Percentiles rank a stretch among this genome's conserved stretches.
phyloP scores from a whole-genome alignment of 2,797 vertebrate genomes.

The Mus minutoides region DNA sequence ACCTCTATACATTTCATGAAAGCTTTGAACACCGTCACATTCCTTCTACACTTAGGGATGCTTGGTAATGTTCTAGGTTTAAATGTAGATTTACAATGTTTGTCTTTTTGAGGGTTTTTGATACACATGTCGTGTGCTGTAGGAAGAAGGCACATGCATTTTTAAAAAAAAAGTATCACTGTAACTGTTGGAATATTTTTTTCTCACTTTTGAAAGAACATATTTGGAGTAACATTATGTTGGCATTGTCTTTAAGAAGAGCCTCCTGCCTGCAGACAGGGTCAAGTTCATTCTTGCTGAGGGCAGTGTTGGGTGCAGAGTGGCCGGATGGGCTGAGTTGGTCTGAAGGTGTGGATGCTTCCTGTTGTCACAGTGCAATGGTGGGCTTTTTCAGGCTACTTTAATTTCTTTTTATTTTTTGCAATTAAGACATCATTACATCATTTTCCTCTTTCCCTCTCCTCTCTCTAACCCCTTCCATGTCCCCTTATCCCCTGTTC shows the following conservation, averaged over 20 bases:
- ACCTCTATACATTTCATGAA: background rate
- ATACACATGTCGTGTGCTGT: background rate
- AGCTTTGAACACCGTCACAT: background rate
- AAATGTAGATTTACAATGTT: background rate
- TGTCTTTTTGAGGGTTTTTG: background rate
- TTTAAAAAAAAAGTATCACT: slow-evolving; percentile 15
- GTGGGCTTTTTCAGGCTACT: slow-evolving; percentile 50
- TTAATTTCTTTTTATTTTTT: too few relatives aligned
- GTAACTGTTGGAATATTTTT: background rate
- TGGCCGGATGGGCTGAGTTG: background rate
- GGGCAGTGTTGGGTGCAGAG: background rate
- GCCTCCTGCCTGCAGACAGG: background rate
- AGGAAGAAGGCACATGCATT: background rate
- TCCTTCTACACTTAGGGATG: background rate
- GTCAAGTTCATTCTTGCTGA: slow-evolving; percentile 38
- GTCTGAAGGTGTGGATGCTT: background rate
- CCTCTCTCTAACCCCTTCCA: background rate
- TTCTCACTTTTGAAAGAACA: slow-evolving; percentile 16
- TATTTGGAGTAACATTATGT: background rate
- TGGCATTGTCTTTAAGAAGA: slow-evolving; percentile 5
- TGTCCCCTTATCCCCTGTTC: too few relatives aligned
- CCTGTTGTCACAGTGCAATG: background rate
- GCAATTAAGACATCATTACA: background rate
- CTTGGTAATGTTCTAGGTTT: slow-evolving; percentile 36
- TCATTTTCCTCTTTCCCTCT: background rate